These are phyloP conservation scores for Elephantulus edwardii DNA, from an alignment of 2,113 vertebrate genomes.

Conservation along the genomic window DNA sequence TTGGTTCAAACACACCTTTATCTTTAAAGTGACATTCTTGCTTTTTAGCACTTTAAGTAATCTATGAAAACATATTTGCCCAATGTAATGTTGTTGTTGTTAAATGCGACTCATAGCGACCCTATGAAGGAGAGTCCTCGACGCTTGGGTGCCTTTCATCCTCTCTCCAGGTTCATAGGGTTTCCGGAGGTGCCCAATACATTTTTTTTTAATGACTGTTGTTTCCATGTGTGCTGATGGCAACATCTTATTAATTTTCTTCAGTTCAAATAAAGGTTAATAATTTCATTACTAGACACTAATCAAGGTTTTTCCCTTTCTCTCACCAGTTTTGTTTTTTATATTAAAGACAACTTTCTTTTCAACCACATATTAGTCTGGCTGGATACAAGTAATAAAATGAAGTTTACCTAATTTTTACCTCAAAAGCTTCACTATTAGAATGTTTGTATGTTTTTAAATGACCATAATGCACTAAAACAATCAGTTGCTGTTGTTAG, in stretches of 20 bases:
- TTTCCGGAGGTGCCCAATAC: too few relatives aligned
- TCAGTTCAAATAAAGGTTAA: slow-evolving; percentile 28
- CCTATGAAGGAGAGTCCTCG: too few relatives aligned
- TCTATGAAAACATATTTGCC: too few relatives aligned
- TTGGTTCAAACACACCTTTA: too few relatives aligned
- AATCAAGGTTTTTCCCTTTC: background rate
- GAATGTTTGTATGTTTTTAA: background rate
- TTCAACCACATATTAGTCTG: background rate
- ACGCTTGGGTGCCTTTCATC: too few relatives aligned
- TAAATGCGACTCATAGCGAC: too few relatives aligned
- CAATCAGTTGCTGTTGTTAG: background rate
- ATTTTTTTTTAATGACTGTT: too few relatives aligned
- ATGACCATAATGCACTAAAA: background rate
- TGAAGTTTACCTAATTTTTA: slow-evolving; percentile 4
- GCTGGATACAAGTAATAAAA: slow-evolving; percentile 10
- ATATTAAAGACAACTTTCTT: background rate
- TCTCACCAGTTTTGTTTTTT: background rate
- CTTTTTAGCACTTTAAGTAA: too few relatives aligned
- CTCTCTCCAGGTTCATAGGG: too few relatives aligned
- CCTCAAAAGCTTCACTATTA: background rate
- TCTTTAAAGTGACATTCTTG: too few relatives aligned
- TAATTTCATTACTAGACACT: slow-evolving; percentile 12
- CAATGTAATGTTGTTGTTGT: too few relatives aligned
- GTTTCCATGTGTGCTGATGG: too few relatives aligned
- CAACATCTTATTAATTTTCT: background rate